Percentiles rank a stretch among this genome's conserved stretches.
Conservation (phyloP, 2,113 vertebrate genomes). For the Chitala chitala region DNA sequence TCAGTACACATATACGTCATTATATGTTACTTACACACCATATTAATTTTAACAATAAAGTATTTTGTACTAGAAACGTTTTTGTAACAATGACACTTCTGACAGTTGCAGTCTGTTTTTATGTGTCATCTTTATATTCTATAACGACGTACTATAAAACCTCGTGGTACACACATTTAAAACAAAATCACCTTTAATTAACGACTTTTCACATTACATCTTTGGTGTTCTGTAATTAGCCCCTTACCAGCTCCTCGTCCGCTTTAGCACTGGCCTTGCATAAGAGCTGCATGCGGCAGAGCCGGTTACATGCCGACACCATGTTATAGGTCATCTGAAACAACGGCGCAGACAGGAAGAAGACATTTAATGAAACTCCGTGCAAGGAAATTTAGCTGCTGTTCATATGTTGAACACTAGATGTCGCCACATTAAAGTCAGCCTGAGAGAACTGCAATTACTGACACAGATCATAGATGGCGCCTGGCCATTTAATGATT, state of each 20-base stretch:
- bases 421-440: not conserved
- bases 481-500: no score
- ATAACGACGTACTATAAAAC: not conserved
- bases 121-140: not conserved
- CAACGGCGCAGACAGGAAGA: not conserved
- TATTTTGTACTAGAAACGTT: no score
- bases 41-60: no score
- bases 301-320: conserved; percentile 63
- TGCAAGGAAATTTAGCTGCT: not conserved
- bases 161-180: not conserved
- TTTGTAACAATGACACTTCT: no score
- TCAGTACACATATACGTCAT: not conserved
- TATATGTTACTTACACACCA: no score
- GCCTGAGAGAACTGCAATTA: not conserved
- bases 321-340: conserved; percentile 65
- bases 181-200: not conserved
- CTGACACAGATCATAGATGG: no score
- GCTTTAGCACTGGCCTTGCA: conserved; percentile 37
- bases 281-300: conserved; percentile 49
- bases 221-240: not conserved
- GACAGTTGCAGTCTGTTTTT: no score
- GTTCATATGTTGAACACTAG: not conserved
- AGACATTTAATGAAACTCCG: not conserved
- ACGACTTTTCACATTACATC: not conserved
- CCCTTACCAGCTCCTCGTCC: conserved; percentile 57